phyloP scores from a whole-genome alignment of 2,113 vertebrate genomes.

The Apaloderma vittatum region DNA sequence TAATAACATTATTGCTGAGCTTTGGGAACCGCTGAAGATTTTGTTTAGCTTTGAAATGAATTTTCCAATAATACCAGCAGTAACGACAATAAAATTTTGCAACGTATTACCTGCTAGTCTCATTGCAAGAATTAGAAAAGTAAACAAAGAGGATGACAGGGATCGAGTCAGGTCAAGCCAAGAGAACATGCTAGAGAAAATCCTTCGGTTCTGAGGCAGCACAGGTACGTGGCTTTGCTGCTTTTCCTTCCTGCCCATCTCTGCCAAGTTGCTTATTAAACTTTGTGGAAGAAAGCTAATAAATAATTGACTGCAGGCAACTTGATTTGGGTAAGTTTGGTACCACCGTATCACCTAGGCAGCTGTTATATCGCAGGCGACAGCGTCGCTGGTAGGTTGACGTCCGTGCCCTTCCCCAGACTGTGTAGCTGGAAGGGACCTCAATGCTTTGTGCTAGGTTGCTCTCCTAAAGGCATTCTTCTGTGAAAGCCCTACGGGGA shows the following conservation, averaged over 20 bases:
- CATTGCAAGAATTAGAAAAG: neutral
- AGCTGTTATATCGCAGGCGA: neutral
- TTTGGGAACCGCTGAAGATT: neutral
- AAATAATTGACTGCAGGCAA: neutral
- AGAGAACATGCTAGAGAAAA: neutral
- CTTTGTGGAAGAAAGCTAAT: neutral
- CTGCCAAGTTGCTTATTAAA: neutral
- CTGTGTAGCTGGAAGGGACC: neutral
- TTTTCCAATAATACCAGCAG: neutral
- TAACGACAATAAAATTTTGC: neutral
- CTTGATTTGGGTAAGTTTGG: neutral
- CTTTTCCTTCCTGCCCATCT: neutral
- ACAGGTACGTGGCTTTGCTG: neutral
- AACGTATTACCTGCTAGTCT: neutral
- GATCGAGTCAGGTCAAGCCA: neutral
- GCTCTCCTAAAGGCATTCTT: neutral
- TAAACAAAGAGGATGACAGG: neutral
- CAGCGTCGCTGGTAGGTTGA: neutral
- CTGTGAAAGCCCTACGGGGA: neutral
- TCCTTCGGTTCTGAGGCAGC: neutral
- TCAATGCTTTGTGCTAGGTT: neutral
- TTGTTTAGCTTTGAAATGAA: neutral
- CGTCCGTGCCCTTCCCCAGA: neutral
- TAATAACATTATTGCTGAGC: neutral
- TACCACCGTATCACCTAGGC: neutral